Conservation (phyloP, 1,140 invertebrate species). For the Orchesella cincta region DNA sequence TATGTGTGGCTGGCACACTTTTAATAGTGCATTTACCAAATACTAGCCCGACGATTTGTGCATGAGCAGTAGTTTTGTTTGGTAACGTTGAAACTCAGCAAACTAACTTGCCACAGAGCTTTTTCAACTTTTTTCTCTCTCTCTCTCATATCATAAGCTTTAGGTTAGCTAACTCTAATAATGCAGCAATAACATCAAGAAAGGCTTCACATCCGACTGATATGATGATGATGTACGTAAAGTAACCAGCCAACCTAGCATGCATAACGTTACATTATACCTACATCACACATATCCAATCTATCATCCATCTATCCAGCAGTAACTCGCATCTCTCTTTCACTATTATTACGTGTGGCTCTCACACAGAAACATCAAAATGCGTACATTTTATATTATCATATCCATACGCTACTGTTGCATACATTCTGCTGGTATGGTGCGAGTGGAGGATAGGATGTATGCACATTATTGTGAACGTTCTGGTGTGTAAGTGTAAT, state of each 20-base stretch:
- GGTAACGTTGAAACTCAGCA: conserved; percentile 42
- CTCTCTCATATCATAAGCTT: neutral
- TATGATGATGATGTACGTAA: neutral
- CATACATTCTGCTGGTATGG: neutral
- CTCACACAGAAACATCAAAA: neutral
- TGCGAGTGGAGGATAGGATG: neutral
- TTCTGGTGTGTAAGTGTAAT: neutral
- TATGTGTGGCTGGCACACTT: conserved; percentile 54
- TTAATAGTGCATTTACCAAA: conserved; percentile 56
- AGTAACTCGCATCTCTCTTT: conserved; percentile 3
- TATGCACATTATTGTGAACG: conserved; percentile 5
- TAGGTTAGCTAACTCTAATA: conserved; percentile 23
- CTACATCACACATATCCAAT: conserved; percentile 9
- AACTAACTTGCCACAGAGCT: conserved; percentile 4
- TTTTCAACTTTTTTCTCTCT: conserved; percentile 11
- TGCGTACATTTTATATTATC: too few species aligned
- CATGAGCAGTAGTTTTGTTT: conserved; percentile 23
- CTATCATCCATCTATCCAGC: conserved; percentile 25
- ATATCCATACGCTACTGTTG: neutral
- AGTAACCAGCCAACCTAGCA: neutral
- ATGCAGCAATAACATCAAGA: conserved; percentile 15
- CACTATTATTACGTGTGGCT: neutral
- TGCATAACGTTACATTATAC: conserved; percentile 6
- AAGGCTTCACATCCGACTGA: too few species aligned
- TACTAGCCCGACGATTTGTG: conserved; percentile 22